Conservation (phyloP, 2,888 invertebrate genomes). For the Lamellibrachia satsuma region DNA sequence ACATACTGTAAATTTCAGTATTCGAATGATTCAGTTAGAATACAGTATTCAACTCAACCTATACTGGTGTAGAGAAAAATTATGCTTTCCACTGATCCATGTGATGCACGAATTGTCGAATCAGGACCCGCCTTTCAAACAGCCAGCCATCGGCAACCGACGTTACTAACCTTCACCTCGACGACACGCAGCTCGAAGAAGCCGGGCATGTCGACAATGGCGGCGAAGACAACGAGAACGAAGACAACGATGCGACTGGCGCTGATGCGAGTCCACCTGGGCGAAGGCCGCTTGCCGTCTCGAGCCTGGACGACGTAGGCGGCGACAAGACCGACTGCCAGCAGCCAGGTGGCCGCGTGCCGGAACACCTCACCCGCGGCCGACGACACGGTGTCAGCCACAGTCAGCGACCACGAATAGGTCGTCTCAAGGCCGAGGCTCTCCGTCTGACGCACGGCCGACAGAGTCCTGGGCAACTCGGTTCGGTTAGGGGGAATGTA, state of each 20-base stretch:
- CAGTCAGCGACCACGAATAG: conserved; percentile 20
- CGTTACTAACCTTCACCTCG: conserved; percentile 27
- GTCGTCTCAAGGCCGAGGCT: not conserved
- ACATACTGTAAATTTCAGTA: no score
- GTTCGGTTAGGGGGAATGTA: no score
- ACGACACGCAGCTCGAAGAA: conserved; percentile 37
- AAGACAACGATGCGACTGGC: conserved; percentile 37
- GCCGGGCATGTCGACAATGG: conserved; percentile 37
- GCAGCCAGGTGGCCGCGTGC: conserved; percentile 8
- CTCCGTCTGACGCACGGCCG: conserved; percentile 24
- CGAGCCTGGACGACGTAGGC: conserved; percentile 21
- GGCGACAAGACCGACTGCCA: conserved; percentile 18
- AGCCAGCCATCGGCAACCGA: not conserved
- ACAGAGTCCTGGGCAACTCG: not conserved
- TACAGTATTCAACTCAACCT: no score
- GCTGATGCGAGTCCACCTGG: conserved; percentile 35
- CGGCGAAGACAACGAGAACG: conserved; percentile 26
- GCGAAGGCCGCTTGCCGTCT: conserved; percentile 20
- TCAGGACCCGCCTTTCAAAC: not conserved
- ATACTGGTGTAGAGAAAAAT: no score
- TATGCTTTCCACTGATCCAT: no score
- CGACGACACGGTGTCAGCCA: not conserved
- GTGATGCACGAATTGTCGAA: no score
- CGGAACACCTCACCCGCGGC: not conserved
- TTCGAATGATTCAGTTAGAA: no score